A percentile compares a stretch with the other conserved stretches of the same genome.
Evolutionary conservation across 1,140 invertebrate species (phyloP).

Genomic region (Lerema accius): DNA sequence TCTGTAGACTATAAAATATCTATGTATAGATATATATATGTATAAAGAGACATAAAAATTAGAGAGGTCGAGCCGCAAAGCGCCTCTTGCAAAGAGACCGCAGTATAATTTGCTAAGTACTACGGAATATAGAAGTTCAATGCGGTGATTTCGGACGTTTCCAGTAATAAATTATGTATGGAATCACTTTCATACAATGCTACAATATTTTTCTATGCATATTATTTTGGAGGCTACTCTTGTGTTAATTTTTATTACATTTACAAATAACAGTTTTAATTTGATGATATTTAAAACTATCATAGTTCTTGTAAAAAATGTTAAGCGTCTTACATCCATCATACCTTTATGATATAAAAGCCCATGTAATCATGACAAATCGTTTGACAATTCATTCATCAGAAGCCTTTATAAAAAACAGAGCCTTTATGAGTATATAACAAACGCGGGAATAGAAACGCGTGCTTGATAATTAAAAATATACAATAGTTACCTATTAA

Average conservation of each 20-base stretch:
- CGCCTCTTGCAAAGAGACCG: slow-evolving; percentile 21
- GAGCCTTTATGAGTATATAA: slow-evolving; percentile 21
- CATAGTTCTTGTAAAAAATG: too few species aligned
- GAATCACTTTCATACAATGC: background rate
- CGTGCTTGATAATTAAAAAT: slow-evolving; percentile 20
- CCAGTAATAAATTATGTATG: slow-evolving; percentile 5
- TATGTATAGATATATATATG: background rate
- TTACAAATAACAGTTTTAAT: too few species aligned
- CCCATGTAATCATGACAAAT: slow-evolving; percentile 31
- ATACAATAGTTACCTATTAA: slow-evolving; percentile 17
- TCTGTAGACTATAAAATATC: background rate
- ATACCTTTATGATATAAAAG: slow-evolving; percentile 22
- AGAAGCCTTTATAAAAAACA: slow-evolving; percentile 12
- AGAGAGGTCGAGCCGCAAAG: slow-evolving; percentile 20
- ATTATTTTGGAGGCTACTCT: too few species aligned
- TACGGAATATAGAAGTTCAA: slow-evolving; percentile 11
- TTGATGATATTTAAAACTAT: too few species aligned
- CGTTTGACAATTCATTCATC: slow-evolving; percentile 30
- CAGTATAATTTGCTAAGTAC: slow-evolving; percentile 32
- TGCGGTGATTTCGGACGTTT: slow-evolving; percentile 14
- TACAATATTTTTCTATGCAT: background rate
- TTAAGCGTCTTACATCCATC: slow-evolving; percentile 20
- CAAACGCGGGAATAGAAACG: slow-evolving; percentile 21
- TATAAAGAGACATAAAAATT: slow-evolving; percentile 19
- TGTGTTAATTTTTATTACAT: too few species aligned